phyloP scores from a whole-genome alignment of 2,113 vertebrate species.

The Erpornis zantholeuca region DNA sequence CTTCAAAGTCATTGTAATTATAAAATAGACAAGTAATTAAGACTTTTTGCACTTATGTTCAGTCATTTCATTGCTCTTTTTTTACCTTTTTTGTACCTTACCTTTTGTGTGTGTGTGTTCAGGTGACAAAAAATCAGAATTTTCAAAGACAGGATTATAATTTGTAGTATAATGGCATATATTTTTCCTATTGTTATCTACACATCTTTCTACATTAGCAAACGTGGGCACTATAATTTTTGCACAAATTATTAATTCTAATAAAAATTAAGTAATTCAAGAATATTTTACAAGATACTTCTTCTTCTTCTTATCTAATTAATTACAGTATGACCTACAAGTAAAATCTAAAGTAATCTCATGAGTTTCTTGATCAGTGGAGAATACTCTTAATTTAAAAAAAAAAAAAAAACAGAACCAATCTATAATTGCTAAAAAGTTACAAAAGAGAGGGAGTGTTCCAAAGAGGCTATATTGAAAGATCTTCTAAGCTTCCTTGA shows the following conservation, averaged over 20 bases:
- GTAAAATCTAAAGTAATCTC: conserved; percentile 29
- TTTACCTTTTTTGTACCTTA: background rate
- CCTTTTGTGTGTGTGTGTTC: background rate
- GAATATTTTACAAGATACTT: background rate
- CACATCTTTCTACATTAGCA: background rate
- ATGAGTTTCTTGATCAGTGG: background rate
- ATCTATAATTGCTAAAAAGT: background rate
- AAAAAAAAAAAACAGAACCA: background rate
- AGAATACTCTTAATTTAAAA: conserved; percentile 6
- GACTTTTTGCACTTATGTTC: background rate
- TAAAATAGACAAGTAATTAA: background rate
- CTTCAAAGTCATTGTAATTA: background rate
- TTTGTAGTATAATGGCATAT: background rate
- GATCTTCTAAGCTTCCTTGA: background rate
- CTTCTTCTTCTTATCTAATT: background rate
- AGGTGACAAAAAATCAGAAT: background rate
- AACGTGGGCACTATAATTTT: background rate
- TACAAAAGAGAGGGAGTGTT: background rate
- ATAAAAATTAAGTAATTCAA: conserved; percentile 45
- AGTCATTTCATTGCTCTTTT: background rate
- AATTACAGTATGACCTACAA: background rate
- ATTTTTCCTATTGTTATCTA: background rate
- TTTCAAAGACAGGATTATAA: conserved; percentile 1
- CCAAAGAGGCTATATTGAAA: background rate
- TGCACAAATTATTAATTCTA: conserved; percentile 18